These are phyloP conservation scores for Phrynocephalus forsythii DNA, from an alignment of 2,797 vertebrate genomes.

Conservation along the genomic window DNA sequence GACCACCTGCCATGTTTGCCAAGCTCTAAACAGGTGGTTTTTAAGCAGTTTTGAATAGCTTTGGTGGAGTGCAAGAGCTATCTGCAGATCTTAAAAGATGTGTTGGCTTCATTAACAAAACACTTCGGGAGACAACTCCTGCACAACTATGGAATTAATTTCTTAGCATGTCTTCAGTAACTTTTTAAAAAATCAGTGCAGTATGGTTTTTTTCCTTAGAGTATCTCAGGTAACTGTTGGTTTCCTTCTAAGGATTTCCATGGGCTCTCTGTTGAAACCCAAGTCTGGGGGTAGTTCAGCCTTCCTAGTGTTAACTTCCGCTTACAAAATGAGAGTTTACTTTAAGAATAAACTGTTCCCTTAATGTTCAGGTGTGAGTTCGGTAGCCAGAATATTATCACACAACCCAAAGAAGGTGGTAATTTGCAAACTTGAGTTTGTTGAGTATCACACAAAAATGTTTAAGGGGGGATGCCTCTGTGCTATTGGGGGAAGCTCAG, in stretches of 20 bases:
- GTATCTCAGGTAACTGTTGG: too few relatives aligned
- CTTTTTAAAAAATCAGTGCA: background rate
- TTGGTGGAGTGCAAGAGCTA: background rate
- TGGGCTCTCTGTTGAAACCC: background rate
- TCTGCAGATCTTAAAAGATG: background rate
- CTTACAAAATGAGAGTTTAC: background rate
- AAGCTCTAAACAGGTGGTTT: constrained; percentile 1
- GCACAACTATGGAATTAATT: background rate
- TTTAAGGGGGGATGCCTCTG: background rate
- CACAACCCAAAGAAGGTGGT: too few relatives aligned
- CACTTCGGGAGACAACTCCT: background rate
- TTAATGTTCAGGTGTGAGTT: background rate
- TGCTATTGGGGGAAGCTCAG: background rate
- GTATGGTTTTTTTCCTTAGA: background rate
- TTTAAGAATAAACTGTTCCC: background rate
- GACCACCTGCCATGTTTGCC: constrained; percentile 29
- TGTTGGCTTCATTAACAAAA: constrained; percentile 1
- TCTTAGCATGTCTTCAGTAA: background rate
- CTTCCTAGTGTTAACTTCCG: background rate
- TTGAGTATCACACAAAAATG: background rate
- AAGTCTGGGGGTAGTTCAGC: background rate
- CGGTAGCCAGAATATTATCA: too few relatives aligned
- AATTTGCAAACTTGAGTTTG: background rate
- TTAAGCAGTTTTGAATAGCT: background rate
- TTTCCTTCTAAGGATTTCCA: background rate